These are phyloP conservation scores for Tapirus indicus DNA, from an alignment of 2,797 vertebrate genomes.

Conservation along the genomic window DNA sequence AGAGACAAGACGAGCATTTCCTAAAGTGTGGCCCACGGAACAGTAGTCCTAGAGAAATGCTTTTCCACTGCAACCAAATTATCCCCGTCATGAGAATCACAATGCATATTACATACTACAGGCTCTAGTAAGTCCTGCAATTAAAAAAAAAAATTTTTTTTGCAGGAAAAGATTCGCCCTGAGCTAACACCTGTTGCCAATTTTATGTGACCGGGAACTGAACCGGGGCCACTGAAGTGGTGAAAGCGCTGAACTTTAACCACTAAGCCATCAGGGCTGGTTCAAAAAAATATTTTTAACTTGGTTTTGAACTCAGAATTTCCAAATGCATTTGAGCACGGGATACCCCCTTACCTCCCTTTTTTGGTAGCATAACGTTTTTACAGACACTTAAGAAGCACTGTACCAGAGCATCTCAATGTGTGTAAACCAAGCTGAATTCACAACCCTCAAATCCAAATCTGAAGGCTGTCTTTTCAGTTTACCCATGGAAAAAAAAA, in stretches of 20 bases:
- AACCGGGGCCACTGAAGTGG: too few species aligned
- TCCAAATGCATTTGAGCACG: background rate
- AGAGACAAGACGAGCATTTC: background rate
- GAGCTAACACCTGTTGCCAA: too few species aligned
- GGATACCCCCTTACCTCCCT: background rate
- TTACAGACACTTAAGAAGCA: background rate
- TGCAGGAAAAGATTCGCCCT: too few species aligned
- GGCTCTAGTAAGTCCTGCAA: background rate
- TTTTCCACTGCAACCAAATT: background rate
- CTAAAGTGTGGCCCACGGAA: background rate
- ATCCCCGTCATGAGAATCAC: background rate
- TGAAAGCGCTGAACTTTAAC: too few species aligned
- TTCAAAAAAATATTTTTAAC: background rate
- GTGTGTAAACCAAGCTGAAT: background rate
- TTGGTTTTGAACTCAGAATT: background rate
- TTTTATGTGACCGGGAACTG: too few species aligned
- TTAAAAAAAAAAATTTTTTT: background rate
- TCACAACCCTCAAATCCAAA: background rate
- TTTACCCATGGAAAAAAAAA: background rate
- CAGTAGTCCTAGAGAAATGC: background rate
- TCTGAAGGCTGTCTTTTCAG: background rate
- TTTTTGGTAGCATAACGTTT: background rate
- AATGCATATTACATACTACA: background rate
- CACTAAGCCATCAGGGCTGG: too few species aligned
- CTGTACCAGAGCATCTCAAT: background rate